Evolutionary conservation across 1,140 invertebrate species (phyloP), one percentile per base, ranked within the genome.

Genomic region (Antheraea pernyi): DNA sequence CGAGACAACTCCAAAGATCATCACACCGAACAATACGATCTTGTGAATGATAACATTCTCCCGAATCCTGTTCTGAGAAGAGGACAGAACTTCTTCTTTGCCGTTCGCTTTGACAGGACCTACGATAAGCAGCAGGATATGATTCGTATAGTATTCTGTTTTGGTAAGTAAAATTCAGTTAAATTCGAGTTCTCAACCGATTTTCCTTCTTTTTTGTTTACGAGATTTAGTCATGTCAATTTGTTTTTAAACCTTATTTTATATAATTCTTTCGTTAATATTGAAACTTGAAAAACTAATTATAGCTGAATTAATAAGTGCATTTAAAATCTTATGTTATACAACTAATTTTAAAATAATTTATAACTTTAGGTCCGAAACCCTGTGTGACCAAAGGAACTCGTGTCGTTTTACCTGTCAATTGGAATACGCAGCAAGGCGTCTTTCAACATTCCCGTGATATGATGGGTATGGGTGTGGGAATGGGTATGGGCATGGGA

Each of bases 21-120:
- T 80, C 94, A 94, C 75, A 96, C 95, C 11, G 93, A 94, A 68
- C 92, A 94, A 73, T 96, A 95, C 81, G 95, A 96, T 76, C 78
- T 95, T 30, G 92, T 94, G 0, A 93, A 93, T 65, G 92, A 93
- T 63, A 92, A 82, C 39, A 82, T 92, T 22, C 76, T 93, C 48
- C 91, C 92, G 0, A 93, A 93, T 61, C 93, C 93, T 0, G 93
- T 96, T 30, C 75, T 95, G 7, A 86, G 95, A 68, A 89, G 95
- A 67, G 95, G 95, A 3, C 94, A 95, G 76, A 92, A 93, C 36
- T 95, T 96, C 84, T 94, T 93, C 77, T 89, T 95, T 68, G 93
- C 94, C 16, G 88, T 95, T 39, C 92, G 92, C 9, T 95, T 95
- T 75, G 92, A 94, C 71, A 84, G 91, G 59, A 87, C 87, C 5